phyloP scores from a whole-genome alignment of 2,888 invertebrate species.

The Cryptosula pallasiana region DNA sequence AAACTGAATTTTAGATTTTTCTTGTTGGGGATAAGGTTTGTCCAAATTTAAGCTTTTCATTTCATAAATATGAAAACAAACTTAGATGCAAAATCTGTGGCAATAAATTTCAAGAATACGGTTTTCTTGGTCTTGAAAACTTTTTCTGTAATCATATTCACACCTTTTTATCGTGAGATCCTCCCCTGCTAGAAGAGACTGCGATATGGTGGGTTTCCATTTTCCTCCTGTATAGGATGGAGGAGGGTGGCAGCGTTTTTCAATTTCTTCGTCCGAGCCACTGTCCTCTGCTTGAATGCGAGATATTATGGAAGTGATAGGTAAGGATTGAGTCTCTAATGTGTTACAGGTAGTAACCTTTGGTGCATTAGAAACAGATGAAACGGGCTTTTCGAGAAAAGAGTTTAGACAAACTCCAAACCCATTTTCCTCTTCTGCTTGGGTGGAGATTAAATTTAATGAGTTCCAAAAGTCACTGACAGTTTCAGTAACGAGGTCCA shows the following conservation, averaged over 20 bases:
- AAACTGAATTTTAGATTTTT: too few relatives aligned
- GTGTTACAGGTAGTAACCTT: neutral
- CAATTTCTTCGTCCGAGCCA: neutral
- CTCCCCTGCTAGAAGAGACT: too few relatives aligned
- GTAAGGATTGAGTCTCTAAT: neutral
- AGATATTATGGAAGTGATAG: neutral
- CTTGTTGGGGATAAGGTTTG: too few relatives aligned
- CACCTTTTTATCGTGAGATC: too few relatives aligned
- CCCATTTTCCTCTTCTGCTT: neutral
- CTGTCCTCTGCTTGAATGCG: neutral
- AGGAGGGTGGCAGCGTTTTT: neutral
- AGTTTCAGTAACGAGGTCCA: neutral
- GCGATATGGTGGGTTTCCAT: constrained; percentile 1
- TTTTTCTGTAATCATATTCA: too few relatives aligned
- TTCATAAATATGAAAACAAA: too few relatives aligned
- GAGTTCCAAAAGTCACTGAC: neutral
- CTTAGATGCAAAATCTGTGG: too few relatives aligned
- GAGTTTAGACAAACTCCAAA: neutral
- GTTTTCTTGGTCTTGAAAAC: too few relatives aligned
- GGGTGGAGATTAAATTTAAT: neutral
- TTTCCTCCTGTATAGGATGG: neutral
- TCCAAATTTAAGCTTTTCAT: too few relatives aligned
- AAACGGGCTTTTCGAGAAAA: neutral
- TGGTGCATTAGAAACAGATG: neutral
- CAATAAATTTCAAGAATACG: too few relatives aligned